Base-by-base conservation (phyloP, 2,888 invertebrate genomes). In the Rhagophthalmus giganteus region DNA sequence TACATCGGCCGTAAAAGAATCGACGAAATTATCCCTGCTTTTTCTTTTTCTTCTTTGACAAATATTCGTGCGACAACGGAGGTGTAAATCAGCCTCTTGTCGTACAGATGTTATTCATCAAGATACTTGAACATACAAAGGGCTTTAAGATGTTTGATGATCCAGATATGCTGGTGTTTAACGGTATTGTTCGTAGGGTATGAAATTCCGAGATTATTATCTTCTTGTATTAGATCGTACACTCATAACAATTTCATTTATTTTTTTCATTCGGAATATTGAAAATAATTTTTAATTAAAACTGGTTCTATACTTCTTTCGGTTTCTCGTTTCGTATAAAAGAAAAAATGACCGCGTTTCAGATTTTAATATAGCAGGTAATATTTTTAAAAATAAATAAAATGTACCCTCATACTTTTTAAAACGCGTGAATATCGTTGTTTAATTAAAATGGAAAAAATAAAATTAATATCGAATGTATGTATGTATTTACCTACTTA, bases 111-210 rank as follows among this genome's bases (percentile, higher is more conserved):
- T 59, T 57, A 61, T 61, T 60, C 59, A 61, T 53, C 54, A 50
- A 41, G 49, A 55, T 56, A 60, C 60, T 62, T 56, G 55, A 60
- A 35, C 34, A 44, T 40, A 60, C 60, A 62, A 62, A 60, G 56
- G 45, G 39, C 54, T 45, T 55, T 58, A 61, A 59, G 61, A 61
- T 56, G 52, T 60, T 56, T 59, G 60, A 57, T 58, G 54, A 62
- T 62, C 59, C 53, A 60, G 61, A 62, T 62, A 60, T 50, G 53
- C 38, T 40, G 54, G 53, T 56, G 59, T 60, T 61, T 57, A 52
- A 54, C 54, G 54, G 42, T 48, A 61, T 60, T 60, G 56, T 59
- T 55, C 58, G 53, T 55, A 38, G 54, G 58, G 54, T 51, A 37
- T 16, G 39, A 42, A 38, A 38, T 39, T 44, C 37, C 31, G 30